Conservation (phyloP, 2,888 invertebrate genomes). For the Buathra laborator region DNA sequence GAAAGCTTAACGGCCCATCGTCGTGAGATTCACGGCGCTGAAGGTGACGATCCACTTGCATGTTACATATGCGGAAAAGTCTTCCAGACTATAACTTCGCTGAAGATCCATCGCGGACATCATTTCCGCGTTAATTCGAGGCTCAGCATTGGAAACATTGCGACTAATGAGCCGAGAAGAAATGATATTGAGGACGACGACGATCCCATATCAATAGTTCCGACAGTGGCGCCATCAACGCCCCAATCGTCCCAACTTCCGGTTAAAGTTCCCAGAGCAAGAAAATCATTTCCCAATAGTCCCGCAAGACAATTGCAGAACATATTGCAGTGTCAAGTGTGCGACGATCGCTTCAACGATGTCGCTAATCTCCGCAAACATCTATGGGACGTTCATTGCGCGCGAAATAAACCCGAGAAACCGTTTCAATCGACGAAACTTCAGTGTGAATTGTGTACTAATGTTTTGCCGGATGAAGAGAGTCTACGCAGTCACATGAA, state of each 20-base stretch:
- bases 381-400: conserved; percentile 87
- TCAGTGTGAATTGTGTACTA: conserved; percentile 86
- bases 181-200: conserved; percentile 44
- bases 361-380: conserved; percentile 87
- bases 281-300: conserved; percentile 70
- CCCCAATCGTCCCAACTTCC: background rate
- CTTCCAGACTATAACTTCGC: conserved; percentile 88
- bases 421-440: conserved; percentile 75
- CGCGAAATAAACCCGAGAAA: conserved; percentile 83
- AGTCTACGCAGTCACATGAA: conserved; percentile 85
- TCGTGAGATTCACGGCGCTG: conserved; percentile 76
- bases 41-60: conserved; percentile 85
- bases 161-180: background rate
- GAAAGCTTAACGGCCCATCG: conserved; percentile 78
- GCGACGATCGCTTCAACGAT: conserved; percentile 87
- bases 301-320: conserved; percentile 29
- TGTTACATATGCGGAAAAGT: conserved; percentile 89
- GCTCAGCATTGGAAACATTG: conserved; percentile 64
- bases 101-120: conserved; percentile 88
- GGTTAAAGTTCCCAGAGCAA: conserved; percentile 78
- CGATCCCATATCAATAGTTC: conserved; percentile 42
- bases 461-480: conserved; percentile 85
- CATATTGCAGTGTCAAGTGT: conserved; percentile 87
- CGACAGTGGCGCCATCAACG: conserved; percentile 14
- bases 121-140: conserved; percentile 87